Percentiles rank a stretch among this genome's conserved stretches.
These are phyloP conservation scores for Luperina testacea DNA, from an alignment of 2,888 invertebrate species.

Conservation along the genomic window DNA sequence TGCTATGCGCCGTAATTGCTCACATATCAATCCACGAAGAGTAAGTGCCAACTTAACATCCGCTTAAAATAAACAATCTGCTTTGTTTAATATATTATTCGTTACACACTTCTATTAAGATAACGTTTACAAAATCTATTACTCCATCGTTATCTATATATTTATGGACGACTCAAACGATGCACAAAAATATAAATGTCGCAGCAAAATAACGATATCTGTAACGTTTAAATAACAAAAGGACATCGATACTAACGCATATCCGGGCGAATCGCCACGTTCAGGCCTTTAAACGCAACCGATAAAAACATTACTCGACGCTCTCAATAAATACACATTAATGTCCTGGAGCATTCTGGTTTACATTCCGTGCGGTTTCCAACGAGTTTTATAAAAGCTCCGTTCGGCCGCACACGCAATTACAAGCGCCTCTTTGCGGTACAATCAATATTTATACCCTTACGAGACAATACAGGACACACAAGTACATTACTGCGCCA, in stretches of 20 bases:
- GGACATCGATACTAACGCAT: conserved; percentile 72
- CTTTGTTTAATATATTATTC: conserved; percentile 54
- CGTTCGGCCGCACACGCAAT: conserved; percentile 88
- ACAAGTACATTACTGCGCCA: conserved; percentile 79
- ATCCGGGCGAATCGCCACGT: conserved; percentile 81
- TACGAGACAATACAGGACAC: conserved; percentile 81
- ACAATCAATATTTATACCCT: conserved; percentile 86
- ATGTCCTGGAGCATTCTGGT: conserved; percentile 88
- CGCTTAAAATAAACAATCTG: conserved; percentile 63
- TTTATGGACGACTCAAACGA: conserved; percentile 59
- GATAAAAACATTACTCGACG: conserved; percentile 90
- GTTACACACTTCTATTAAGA: conserved; percentile 46
- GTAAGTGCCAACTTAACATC: conserved; percentile 70
- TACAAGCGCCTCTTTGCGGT: conserved; percentile 87
- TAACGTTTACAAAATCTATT: conserved; percentile 48
- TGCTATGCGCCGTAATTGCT: conserved; percentile 75
- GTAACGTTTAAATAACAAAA: conserved; percentile 70
- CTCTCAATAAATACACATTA: conserved; percentile 90
- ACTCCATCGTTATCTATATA: conserved; percentile 59
- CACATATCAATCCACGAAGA: conserved; percentile 76
- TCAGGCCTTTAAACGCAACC: conserved; percentile 78
- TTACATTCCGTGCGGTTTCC: conserved; percentile 89
- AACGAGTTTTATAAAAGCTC: conserved; percentile 89
- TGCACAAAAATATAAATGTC: conserved; percentile 64
- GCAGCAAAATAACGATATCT: conserved; percentile 65